Evolutionary conservation across 2,113 vertebrate genomes (phyloP).

Genomic region (Chionodraco myersi): DNA sequence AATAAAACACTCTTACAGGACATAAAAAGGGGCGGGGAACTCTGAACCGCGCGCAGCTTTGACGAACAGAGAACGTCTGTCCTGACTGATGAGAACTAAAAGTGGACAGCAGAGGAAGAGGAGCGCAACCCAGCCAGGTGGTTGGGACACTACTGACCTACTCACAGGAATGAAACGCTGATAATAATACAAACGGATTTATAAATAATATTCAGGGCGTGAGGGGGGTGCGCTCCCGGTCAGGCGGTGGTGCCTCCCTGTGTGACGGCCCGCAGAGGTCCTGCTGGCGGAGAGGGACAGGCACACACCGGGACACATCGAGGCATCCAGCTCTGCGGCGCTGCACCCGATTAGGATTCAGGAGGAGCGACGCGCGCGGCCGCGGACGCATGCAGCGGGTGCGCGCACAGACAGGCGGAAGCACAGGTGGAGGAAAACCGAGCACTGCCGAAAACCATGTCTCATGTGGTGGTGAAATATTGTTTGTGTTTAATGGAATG

Average conservation of each 20-base stretch:
- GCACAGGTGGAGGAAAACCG: slow-evolving; percentile 42
- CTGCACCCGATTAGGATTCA: not conserved
- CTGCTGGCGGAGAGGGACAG: not conserved
- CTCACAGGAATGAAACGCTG: not conserved
- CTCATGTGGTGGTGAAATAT: not conserved
- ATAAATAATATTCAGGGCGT: not conserved
- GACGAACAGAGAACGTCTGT: slow-evolving; percentile 16
- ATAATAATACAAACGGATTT: not conserved
- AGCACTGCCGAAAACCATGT: slow-evolving; percentile 16
- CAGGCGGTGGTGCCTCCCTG: not conserved
- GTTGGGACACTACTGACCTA: too few relatives aligned
- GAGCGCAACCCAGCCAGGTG: not conserved
- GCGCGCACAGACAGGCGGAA: slow-evolving; percentile 13
- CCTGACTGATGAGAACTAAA: not conserved
- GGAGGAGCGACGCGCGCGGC: slow-evolving; percentile 8
- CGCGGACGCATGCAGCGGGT: not conserved
- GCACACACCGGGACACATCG: not conserved
- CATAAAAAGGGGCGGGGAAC: not conserved
- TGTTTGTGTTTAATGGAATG: not conserved
- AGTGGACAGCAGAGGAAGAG: not conserved
- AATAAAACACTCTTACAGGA: slow-evolving; percentile 11
- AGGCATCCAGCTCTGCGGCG: slow-evolving; percentile 31
- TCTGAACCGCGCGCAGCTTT: slow-evolving; percentile 21
- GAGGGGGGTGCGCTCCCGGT: not conserved
- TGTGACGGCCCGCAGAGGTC: not conserved